phyloP scores from a whole-genome alignment of 2,888 invertebrate species.

The Lobophora halterata region DNA sequence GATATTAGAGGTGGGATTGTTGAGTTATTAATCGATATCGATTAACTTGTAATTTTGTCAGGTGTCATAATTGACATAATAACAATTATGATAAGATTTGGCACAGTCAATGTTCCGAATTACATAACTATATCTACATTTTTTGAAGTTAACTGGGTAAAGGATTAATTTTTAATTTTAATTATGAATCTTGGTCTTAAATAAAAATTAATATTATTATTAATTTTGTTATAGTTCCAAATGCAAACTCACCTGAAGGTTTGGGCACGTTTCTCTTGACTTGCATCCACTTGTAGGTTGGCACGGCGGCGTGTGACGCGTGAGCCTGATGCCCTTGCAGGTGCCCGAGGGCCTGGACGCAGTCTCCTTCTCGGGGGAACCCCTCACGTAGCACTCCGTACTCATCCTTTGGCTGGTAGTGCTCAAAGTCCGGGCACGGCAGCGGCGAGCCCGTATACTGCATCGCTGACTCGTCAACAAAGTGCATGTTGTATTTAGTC shows the following conservation, averaged over 20 bases:
- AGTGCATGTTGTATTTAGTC: slow-evolving; percentile 78
- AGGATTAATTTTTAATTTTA: too few species aligned
- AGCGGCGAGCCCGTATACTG: slow-evolving; percentile 71
- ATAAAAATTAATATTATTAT: too few species aligned
- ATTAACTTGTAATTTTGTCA: too few species aligned
- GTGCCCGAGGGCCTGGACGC: slow-evolving; percentile 55
- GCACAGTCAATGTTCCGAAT: too few species aligned
- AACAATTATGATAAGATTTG: too few species aligned
- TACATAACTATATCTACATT: too few species aligned
- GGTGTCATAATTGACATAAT: too few species aligned
- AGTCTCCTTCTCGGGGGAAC: slow-evolving; percentile 59
- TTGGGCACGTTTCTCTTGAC: slow-evolving; percentile 98
- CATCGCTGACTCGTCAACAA: slow-evolving; percentile 67
- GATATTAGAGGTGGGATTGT: too few species aligned
- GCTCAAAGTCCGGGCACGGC: slow-evolving; percentile 81
- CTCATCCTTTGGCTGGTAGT: slow-evolving; percentile 84
- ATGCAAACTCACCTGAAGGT: slow-evolving; percentile 89
- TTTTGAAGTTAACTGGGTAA: too few species aligned
- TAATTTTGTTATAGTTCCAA: too few species aligned
- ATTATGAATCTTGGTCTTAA: too few species aligned
- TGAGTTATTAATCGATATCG: too few species aligned
- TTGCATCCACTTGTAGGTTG: slow-evolving; percentile 99
- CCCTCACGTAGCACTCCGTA: slow-evolving; percentile 64
- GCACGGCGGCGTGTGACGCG: slow-evolving; percentile 84
- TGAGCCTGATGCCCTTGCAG: slow-evolving; percentile 58